Percentiles rank a stretch among this genome's conserved stretches.
Evolutionary conservation across 2,113 vertebrate species (phyloP).

Genomic region (Hippocampus mohnikei): DNA sequence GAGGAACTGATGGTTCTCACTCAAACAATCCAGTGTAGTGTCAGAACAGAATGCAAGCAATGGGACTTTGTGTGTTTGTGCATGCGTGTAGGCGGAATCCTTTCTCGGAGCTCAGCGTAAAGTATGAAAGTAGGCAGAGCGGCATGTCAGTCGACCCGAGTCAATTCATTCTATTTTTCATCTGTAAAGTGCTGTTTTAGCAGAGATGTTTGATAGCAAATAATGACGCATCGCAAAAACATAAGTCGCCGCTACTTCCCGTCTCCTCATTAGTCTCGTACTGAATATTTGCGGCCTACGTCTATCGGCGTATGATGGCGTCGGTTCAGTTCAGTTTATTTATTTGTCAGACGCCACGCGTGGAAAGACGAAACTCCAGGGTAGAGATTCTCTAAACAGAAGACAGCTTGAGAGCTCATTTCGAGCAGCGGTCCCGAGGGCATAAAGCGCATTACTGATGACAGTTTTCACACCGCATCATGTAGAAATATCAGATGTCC

Average conservation of each 20-base stretch:
- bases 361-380: neutral
- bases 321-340: neutral
- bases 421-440: no score
- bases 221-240: neutral
- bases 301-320: neutral
- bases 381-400: neutral
- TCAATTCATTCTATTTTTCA: constrained; percentile 1
- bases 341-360: neutral
- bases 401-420: neutral
- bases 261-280: neutral
- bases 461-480: no score
- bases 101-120: neutral
- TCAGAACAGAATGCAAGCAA: neutral
- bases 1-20: constrained; percentile 28
- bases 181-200: neutral
- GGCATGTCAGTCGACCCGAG: neutral
- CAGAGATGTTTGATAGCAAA: neutral
- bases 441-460: no score
- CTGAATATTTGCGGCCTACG: neutral
- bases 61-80: neutral
- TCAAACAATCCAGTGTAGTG: constrained; percentile 14
- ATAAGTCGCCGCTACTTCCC: neutral
- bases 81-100: neutral
- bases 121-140: neutral
- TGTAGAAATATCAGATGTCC: no score